A percentile compares a stretch with the other conserved stretches of the same genome.
phyloP scores from a whole-genome alignment of 2,113 vertebrate genomes.

The Nanorana parkeri region DNA sequence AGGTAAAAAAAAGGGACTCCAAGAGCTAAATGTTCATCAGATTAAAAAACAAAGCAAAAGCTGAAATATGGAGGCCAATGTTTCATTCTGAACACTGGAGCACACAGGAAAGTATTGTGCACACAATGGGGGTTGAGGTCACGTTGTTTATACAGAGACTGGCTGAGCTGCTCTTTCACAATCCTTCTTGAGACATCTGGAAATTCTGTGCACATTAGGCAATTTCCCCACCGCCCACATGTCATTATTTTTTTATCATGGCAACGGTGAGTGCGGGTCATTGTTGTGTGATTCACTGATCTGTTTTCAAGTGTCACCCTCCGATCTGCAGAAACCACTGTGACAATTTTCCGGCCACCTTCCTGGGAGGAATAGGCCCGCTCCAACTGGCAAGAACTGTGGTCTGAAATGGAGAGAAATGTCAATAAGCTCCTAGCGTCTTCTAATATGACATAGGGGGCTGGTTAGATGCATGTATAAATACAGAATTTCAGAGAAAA shows the following conservation, averaged over 20 bases:
- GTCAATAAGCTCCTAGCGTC: neutral
- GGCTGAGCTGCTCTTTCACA: conserved; percentile 17
- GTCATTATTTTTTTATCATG: conserved; percentile 1
- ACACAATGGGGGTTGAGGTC: conserved; percentile 3
- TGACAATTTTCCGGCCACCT: conserved; percentile 5
- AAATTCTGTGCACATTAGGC: conserved; percentile 28
- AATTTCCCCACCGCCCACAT: conserved; percentile 44
- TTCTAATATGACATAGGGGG: too few relatives aligned
- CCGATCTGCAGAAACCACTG: conserved; percentile 1
- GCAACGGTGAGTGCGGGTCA: conserved; percentile 1
- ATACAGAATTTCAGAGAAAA: too few relatives aligned
- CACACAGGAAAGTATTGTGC: neutral
- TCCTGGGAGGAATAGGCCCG: neutral
- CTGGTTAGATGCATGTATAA: too few relatives aligned
- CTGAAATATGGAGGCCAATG: too few relatives aligned
- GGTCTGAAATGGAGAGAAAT: neutral
- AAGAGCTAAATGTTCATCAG: too few relatives aligned
- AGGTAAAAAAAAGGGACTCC: too few relatives aligned
- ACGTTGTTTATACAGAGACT: conserved; percentile 8
- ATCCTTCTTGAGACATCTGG: conserved; percentile 48
- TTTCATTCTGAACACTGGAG: too few relatives aligned
- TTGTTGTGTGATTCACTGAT: conserved; percentile 12
- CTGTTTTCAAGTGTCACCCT: neutral
- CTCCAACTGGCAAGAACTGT: neutral
- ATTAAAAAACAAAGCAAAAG: too few relatives aligned